Conservation (phyloP, 2,797 vertebrate species). For the Sebastes goodei region DNA sequence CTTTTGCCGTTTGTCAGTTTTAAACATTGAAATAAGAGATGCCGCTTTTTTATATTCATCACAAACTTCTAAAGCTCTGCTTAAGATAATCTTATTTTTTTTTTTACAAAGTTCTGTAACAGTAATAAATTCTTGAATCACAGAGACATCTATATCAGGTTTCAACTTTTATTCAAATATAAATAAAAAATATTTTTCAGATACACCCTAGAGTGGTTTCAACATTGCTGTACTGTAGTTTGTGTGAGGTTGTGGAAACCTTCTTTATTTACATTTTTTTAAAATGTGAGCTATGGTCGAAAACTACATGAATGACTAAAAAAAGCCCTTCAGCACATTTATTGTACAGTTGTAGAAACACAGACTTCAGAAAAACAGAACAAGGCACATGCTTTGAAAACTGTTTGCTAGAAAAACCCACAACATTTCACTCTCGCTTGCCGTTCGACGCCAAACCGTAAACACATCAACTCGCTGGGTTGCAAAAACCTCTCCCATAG, state of each 20-base stretch:
- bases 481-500: not conserved
- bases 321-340: constrained; percentile 1
- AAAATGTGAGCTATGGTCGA: not conserved
- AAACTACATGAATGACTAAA: not conserved
- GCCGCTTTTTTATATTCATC: not conserved
- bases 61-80: not conserved
- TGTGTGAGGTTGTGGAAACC: not conserved
- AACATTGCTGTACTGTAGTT: not conserved
- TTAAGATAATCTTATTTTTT: not conserved
- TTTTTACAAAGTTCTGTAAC: not conserved
- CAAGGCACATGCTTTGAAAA: constrained; percentile 15
- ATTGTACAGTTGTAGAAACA: constrained; percentile 30
- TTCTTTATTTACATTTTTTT: not conserved
- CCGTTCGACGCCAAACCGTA: not conserved
- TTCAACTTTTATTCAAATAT: constrained; percentile 33
- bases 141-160: not conserved
- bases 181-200: constrained; percentile 16
- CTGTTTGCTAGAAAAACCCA: not conserved
- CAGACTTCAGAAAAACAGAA: constrained; percentile 10
- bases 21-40: not conserved
- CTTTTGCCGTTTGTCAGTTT: not conserved
- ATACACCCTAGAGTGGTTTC: not conserved
- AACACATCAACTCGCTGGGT: not conserved
- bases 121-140: constrained; percentile 11
- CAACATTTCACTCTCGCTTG: not conserved